phyloP scores from a whole-genome alignment of 2,113 vertebrate genomes.

The Sinocyclocheilus grahami region DNA sequence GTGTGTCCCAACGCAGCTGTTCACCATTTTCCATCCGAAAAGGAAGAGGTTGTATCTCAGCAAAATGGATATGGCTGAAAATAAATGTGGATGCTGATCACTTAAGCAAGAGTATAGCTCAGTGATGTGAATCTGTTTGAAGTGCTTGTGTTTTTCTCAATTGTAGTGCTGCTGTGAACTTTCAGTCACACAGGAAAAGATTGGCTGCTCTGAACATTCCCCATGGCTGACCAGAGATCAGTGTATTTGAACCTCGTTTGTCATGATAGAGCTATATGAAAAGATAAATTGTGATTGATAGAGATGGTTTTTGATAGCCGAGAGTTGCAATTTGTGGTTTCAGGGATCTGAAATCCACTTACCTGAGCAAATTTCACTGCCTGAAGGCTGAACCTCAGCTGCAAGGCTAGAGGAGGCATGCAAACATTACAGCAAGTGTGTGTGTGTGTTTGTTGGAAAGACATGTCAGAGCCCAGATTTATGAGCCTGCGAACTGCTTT shows the following conservation, averaged over 20 bases:
- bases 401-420: constrained; percentile 11
- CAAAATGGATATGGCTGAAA: background rate
- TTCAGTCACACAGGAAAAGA: background rate
- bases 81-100: background rate
- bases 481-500: constrained; percentile 45
- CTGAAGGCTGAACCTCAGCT: constrained; percentile 19
- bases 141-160: background rate
- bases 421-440: constrained; percentile 24
- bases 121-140: background rate
- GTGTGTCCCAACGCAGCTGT: background rate
- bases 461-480: constrained; percentile 39
- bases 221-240: background rate
- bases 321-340: background rate
- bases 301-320: constrained; percentile 19
- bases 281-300: constrained; percentile 19
- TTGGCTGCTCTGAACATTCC: background rate
- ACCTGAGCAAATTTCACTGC: constrained; percentile 8
- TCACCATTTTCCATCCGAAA: background rate
- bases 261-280: background rate
- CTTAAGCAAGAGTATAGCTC: background rate
- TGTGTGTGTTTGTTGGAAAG: constrained; percentile 28
- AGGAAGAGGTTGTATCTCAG: background rate
- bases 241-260: constrained; percentile 9
- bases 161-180: constrained; percentile 7
- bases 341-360: constrained; percentile 10